Evolutionary conservation across 2,888 invertebrate genomes (phyloP).

Genomic region (Drosophila infuscata): DNA sequence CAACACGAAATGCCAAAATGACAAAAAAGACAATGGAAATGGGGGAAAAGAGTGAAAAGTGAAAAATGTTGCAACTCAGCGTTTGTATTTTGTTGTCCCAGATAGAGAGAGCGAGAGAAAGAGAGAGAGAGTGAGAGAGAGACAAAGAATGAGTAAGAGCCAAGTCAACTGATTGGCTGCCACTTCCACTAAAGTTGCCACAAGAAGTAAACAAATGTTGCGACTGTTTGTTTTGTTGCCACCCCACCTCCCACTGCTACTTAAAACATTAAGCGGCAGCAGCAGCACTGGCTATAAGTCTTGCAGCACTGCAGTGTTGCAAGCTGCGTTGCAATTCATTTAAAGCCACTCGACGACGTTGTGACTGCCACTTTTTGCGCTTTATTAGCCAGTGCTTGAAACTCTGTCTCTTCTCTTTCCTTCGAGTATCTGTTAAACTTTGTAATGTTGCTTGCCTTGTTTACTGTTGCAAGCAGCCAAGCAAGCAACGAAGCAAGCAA

Average conservation of each 20-base stretch:
- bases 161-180: slow-evolving; percentile 68
- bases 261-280: slow-evolving; percentile 41
- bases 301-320: slow-evolving; percentile 33
- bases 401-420: not conserved
- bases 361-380: slow-evolving; percentile 34
- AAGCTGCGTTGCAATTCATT: slow-evolving; percentile 54
- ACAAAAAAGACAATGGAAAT: slow-evolving; percentile 19
- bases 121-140: not conserved
- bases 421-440: slow-evolving; percentile 22
- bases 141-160: slow-evolving; percentile 18
- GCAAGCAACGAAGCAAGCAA: not conserved
- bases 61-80: slow-evolving; percentile 68
- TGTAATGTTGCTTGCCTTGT: slow-evolving; percentile 6
- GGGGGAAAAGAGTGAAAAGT: slow-evolving; percentile 49
- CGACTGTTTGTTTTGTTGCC: slow-evolving; percentile 28
- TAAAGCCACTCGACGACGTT: slow-evolving; percentile 52
- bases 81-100: slow-evolving; percentile 52
- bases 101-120: not conserved
- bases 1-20: slow-evolving; percentile 69
- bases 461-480: not conserved
- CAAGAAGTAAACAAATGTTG: slow-evolving; percentile 71
- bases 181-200: slow-evolving; percentile 52
- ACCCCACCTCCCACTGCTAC: slow-evolving; percentile 18
- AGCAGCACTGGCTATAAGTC: not conserved
- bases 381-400: slow-evolving; percentile 32